Evolutionary conservation across 2,113 vertebrate genomes (phyloP).

Genomic region (Oryzias melastigma): DNA sequence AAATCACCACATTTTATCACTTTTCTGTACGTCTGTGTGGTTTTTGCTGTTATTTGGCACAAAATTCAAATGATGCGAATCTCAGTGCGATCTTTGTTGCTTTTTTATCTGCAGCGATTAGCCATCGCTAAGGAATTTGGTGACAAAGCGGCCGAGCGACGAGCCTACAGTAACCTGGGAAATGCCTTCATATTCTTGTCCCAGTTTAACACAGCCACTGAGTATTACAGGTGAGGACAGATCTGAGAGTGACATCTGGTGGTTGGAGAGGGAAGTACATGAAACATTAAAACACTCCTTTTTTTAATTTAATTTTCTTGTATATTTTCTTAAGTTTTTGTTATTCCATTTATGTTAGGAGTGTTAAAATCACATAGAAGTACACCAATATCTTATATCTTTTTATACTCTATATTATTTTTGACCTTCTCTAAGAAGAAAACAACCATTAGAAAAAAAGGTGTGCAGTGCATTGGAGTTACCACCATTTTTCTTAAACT

Average conservation of each 20-base stretch:
- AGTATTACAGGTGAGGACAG: constrained; percentile 90
- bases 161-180: constrained; percentile 96
- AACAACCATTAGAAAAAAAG: no score
- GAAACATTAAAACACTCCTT: not conserved
- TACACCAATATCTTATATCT: no score
- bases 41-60: no score
- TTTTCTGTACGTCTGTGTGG: not conserved
- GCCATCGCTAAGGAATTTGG: constrained; percentile 98
- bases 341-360: no score
- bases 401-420: no score
- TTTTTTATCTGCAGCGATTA: constrained; percentile 81
- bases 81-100: not conserved
- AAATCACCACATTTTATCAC: not conserved
- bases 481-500: no score
- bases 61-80: not conserved
- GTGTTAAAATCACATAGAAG: no score
- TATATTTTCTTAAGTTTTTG: no score
- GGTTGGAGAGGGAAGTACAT: constrained; percentile 29
- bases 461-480: no score
- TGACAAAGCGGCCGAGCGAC: constrained; percentile 91
- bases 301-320: no score
- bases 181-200: constrained; percentile 94
- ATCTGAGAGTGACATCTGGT: constrained; percentile 58
- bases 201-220: constrained; percentile 88
- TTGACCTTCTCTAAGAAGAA: no score